Evolutionary conservation across 2,888 invertebrate genomes (phyloP).

Genomic region (Eretmocerus hayati): DNA sequence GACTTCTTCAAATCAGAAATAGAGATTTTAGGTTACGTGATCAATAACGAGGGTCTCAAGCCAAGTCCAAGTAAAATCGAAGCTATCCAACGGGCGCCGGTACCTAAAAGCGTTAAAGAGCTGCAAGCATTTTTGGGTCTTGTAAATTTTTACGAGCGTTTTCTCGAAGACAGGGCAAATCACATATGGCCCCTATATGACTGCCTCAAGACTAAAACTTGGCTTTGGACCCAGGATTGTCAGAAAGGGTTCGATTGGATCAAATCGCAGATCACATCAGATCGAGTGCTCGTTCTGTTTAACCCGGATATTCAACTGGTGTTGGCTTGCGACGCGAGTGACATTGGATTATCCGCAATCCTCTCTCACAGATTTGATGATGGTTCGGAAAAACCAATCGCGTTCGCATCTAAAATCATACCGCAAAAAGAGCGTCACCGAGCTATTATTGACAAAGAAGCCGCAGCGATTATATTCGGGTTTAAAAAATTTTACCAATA

Average conservation of each 20-base stretch:
- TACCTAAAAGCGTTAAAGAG: slow-evolving; percentile 9
- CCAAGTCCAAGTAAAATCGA: slow-evolving; percentile 11
- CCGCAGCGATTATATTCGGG: slow-evolving; percentile 19
- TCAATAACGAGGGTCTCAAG: slow-evolving; percentile 9
- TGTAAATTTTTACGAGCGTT: slow-evolving; percentile 36
- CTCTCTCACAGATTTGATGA: slow-evolving; percentile 11
- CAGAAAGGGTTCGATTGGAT: slow-evolving; percentile 4
- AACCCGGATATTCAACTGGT: slow-evolving; percentile 5
- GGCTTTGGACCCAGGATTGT: slow-evolving; percentile 11
- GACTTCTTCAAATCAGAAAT: slow-evolving; percentile 30
- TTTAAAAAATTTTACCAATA: slow-evolving; percentile 18
- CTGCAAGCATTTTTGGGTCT: slow-evolving; percentile 29
- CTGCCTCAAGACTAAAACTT: slow-evolving; percentile 26
- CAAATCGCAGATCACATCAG: slow-evolving; percentile 6
- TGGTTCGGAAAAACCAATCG: slow-evolving; percentile 16
- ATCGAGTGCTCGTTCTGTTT: background rate
- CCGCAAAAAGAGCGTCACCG: slow-evolving; percentile 9
- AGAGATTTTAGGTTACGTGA: slow-evolving; percentile 20
- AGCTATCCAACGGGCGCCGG: slow-evolving; percentile 11
- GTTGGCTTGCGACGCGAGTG: slow-evolving; percentile 7
- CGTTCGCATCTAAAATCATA: slow-evolving; percentile 14
- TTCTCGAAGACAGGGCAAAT: slow-evolving; percentile 31
- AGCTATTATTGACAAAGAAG: slow-evolving; percentile 18
- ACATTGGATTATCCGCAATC: slow-evolving; percentile 5
- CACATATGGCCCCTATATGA: slow-evolving; percentile 31